A percentile compares a stretch with the other conserved stretches of the same genome.
Conservation (phyloP, 2,888 invertebrate genomes). For the Eucriotettix oculatus region DNA sequence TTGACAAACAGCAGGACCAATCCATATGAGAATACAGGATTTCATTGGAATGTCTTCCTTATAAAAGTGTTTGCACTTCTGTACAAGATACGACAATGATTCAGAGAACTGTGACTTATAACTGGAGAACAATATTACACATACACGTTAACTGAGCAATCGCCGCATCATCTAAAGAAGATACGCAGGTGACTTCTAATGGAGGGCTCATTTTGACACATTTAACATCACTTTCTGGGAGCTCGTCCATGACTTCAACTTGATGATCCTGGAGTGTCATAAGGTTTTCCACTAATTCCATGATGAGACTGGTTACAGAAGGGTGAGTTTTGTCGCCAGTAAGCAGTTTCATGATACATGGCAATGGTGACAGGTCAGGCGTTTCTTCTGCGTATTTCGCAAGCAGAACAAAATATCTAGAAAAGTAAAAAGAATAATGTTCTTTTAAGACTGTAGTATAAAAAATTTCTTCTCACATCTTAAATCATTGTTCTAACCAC, state of each 20-base stretch:
- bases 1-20: no score
- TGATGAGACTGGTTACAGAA: slow-evolving; percentile 47
- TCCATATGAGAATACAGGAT: no score
- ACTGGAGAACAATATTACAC: background rate
- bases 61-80: no score
- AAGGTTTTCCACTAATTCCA: slow-evolving; percentile 60
- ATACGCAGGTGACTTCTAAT: background rate
- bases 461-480: no score
- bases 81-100: no score
- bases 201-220: slow-evolving; percentile 13
- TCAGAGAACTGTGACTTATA: no score
- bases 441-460: no score
- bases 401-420: slow-evolving; percentile 49
- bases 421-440: slow-evolving; percentile 4
- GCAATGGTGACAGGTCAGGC: slow-evolving; percentile 36
- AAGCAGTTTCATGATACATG: slow-evolving; percentile 54
- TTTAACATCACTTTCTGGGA: slow-evolving; percentile 1
- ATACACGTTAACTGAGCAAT: slow-evolving; percentile 11
- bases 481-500: no score
- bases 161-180: slow-evolving; percentile 19
- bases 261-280: slow-evolving; percentile 46
- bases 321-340: slow-evolving; percentile 46
- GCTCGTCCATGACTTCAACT: slow-evolving; percentile 19
- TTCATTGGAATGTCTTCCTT: no score
- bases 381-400: slow-evolving; percentile 37